These are phyloP conservation scores for Oxystoma pomonae DNA, from an alignment of 2,888 invertebrate species.

Conservation along the genomic window DNA sequence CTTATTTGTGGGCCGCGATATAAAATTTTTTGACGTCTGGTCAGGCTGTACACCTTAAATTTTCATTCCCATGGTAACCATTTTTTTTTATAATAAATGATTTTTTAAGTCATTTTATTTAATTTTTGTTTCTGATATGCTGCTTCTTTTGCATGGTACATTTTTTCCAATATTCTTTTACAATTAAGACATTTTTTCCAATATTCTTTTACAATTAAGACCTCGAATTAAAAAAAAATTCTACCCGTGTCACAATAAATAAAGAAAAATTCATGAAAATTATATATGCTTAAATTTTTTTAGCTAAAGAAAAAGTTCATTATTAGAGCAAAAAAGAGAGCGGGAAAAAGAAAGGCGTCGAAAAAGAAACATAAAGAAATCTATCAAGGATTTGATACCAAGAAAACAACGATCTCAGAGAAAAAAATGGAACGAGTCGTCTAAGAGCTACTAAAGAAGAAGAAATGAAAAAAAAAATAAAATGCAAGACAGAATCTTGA, in stretches of 20 bases:
- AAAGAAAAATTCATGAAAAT: too few species aligned
- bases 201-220: neutral
- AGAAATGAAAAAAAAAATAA: neutral
- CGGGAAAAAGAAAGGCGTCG: neutral
- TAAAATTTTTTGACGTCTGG: neutral
- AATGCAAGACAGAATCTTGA: neutral
- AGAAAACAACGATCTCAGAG: neutral
- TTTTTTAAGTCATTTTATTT: neutral
- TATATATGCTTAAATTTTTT: too few species aligned
- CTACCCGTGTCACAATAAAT: neutral
- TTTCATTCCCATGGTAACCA: neutral
- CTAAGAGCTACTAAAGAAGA: neutral
- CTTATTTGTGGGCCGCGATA: neutral
- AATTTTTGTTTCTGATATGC: neutral
- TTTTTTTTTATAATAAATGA: neutral
- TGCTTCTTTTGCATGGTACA: neutral
- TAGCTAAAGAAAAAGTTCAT: too few species aligned
- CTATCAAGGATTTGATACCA: neutral
- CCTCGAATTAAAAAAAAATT: neutral
- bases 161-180: neutral
- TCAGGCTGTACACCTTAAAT: neutral
- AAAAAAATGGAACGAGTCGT: neutral
- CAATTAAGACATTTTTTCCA: neutral
- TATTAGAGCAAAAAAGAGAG: neutral
- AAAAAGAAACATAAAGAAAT: neutral